Base-by-base conservation (phyloP, 2,113 vertebrate species). In the Hippocampus abdominalis region DNA sequence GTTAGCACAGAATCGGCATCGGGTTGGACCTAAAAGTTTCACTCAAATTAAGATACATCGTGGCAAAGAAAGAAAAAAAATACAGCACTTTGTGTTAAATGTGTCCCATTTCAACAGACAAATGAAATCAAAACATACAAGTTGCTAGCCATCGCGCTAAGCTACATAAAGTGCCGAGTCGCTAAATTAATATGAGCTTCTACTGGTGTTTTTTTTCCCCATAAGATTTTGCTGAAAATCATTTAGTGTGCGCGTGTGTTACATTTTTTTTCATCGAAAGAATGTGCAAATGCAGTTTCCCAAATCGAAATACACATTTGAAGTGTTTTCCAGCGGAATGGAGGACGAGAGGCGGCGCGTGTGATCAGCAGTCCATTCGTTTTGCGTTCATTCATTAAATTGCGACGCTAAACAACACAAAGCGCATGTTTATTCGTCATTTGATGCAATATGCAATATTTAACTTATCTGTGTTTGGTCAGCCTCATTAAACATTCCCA, bases 401-500 rank as follows among this genome's bases (percentile, higher is more conserved):
- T 10, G 36, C 20, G 25, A n/a, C 20, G 27, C 44, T 42, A 27
- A 57, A 65, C 48, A 42, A 44, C 32, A 6, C 48, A 42, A 0
- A 69, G n/a, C 66, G 5, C 32, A 20, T 20, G 29, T 21, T 62
- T 40, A 21, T n/a, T 27, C 23, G 12, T 27, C 54, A 54, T 56
- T 8, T 62, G 32, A 61, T 2, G 12, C 71, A 3, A 29, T 4
- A 61, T 2, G 12, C 71, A 3, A 29, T 4, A 29, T 71, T 69
- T 69, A 67, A 69, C 63, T 70, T 51, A 25, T 69, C 62, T 44
- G 68, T 56, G 20, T 69, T 68, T 44, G 69, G 70, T 75, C 70
- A 23, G 75, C 66, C 84, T 87, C 85, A 89, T 88, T 88, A 74
- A 67, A 64, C 80, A 90, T 88, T 84, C 89, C 78, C 39, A 75